Evolutionary conservation across 2,888 invertebrate species (phyloP), one percentile per base, ranked within the genome.

Genomic region (Ischnura elegans): DNA sequence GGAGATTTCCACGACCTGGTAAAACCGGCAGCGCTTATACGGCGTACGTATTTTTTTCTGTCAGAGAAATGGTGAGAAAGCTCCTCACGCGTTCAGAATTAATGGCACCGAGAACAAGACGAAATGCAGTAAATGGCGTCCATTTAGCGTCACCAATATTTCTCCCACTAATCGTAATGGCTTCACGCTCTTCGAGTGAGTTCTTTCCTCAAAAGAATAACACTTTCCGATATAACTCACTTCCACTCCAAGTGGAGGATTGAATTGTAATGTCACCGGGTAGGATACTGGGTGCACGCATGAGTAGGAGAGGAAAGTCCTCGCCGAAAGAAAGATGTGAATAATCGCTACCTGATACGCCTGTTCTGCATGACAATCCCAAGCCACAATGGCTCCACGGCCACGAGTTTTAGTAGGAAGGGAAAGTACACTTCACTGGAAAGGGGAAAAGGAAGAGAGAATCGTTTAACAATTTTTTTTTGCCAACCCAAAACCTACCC

Each of bases 291-390:
- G 29, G 16, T 84, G 61, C n/a, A 2, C 25, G 25, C n/a, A 61
- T 25, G 61, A 16, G 61, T 25, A 5, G 25, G 61, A 25, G 8
- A 1, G 61, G 61, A n/a, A 61, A n/a, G 25, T 25, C 61, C 16
- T 42, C 42, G 55, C 21, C 87, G 42, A 55, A 29, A 87, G 42
- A 55, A 29, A 87, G 87, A 87, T 55, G 16, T 55, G 87, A 87
- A 87, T 87, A 87, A 87, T 87, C 87, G 87, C 51, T 51, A 47
- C 51, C 51, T 87, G 87, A 87, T 87, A 87, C 47, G 55, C 29
- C 45, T 43, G 46, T 45, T 86, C 45, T 86, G 87, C 87, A 51
- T 87, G 36, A 51, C 19, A 87, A 55, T 55, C 19, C 29, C 2
- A 29, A n/a, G 36, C 8, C 76, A 76, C 76, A 76, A 76, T 76